phyloP scores from a whole-genome alignment of 2,113 vertebrate genomes.

The Carollia perspicillata region DNA sequence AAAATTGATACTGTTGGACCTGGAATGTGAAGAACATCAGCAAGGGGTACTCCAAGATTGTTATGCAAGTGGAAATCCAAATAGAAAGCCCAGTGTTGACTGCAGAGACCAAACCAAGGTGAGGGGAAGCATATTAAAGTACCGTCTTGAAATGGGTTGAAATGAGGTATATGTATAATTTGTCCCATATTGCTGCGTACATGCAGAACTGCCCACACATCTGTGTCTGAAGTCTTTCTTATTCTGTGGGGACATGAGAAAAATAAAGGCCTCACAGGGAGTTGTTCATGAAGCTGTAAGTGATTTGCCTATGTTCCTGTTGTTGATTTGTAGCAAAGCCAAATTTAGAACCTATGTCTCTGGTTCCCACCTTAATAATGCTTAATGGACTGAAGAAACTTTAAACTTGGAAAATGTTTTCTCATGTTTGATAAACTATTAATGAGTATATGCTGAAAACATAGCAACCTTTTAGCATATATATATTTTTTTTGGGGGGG shows the following conservation, averaged over 20 bases:
- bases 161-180: neutral
- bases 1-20: neutral
- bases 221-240: neutral
- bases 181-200: neutral
- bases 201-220: neutral
- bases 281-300: neutral
- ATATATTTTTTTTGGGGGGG: accelerated
- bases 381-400: neutral
- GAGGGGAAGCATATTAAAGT: neutral
- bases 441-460: neutral
- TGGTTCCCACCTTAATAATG: neutral
- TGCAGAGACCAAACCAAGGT: neutral
- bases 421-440: constrained; percentile 12
- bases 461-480: neutral
- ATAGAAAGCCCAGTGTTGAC: neutral
- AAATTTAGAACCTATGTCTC: neutral
- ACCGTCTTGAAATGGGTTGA: neutral
- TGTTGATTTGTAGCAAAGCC: neutral
- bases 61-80: neutral
- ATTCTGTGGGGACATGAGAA: neutral
- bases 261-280: neutral
- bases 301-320: neutral
- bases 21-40: neutral
- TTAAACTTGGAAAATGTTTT: neutral
- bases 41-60: neutral